Percentiles rank a stretch among this genome's conserved stretches.
Conservation (phyloP, 2,113 vertebrate genomes). For the Xenopus laevis region DNA sequence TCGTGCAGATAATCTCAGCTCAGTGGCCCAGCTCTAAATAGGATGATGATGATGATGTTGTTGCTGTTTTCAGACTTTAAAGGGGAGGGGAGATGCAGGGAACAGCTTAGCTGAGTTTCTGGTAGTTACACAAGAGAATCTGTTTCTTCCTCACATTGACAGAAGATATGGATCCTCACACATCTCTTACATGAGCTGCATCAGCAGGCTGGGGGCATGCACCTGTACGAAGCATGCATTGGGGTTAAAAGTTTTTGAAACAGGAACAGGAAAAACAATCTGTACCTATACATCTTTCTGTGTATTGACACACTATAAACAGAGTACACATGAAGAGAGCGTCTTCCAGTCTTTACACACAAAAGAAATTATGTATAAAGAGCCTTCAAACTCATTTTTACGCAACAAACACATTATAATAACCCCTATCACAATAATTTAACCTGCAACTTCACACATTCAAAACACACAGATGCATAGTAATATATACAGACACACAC, state of each 20-base stretch:
- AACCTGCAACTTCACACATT: too few species aligned
- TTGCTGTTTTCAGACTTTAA: neutral
- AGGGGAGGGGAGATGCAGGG: neutral
- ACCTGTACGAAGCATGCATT: neutral
- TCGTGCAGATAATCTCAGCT: constrained; percentile 56
- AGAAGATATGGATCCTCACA: neutral
- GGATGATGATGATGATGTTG: neutral
- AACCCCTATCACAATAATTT: too few species aligned
- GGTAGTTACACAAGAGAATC: neutral
- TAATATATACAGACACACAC: too few species aligned
- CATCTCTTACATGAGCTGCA: neutral
- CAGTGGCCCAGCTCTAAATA: neutral
- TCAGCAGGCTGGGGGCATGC: neutral
- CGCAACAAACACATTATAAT: too few species aligned
- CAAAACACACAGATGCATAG: too few species aligned
- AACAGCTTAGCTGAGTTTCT: neutral
- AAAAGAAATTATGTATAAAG: too few species aligned
- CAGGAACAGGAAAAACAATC: too few species aligned
- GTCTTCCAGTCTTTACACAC: too few species aligned
- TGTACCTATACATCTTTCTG: too few species aligned
- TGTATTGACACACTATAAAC: too few species aligned
- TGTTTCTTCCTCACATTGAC: constrained; percentile 1
- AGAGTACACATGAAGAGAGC: too few species aligned
- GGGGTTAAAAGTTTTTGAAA: neutral
- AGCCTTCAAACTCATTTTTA: too few species aligned